Percentiles rank a stretch among this genome's conserved stretches.
Evolutionary conservation across 2,888 invertebrate species (phyloP).

Genomic region (Orchestes rusci): DNA sequence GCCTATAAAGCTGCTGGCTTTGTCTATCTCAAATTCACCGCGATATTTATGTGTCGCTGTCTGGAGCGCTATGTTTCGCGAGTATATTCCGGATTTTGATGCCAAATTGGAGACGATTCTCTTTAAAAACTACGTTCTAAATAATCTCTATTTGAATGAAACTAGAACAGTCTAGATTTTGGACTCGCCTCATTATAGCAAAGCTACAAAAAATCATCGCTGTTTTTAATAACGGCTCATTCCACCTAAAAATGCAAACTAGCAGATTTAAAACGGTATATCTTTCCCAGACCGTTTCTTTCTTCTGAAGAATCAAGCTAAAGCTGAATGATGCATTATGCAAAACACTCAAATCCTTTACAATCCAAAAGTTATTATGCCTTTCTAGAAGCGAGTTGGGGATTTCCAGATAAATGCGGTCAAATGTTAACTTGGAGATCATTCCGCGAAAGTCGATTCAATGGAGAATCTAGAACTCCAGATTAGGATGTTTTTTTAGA

Average conservation of each 20-base stretch:
- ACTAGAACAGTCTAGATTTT: too few relatives aligned
- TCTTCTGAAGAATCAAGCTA: constrained; percentile 12
- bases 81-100: constrained; percentile 42
- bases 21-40: constrained; percentile 17
- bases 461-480: constrained; percentile 33
- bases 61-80: constrained; percentile 36
- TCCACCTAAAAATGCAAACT: constrained; percentile 11
- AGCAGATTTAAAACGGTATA: constrained; percentile 6
- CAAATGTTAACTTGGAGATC: constrained; percentile 44
- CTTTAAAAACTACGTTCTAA: constrained; percentile 42
- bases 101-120: constrained; percentile 46
- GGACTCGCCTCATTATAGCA: too few relatives aligned
- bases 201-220: too few relatives aligned
- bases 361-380: constrained; percentile 19
- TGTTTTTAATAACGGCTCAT: too few relatives aligned
- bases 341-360: constrained; percentile 19
- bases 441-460: constrained; percentile 29
- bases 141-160: too few relatives aligned
- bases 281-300: constrained; percentile 9
- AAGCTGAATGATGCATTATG: constrained; percentile 19
- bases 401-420: constrained; percentile 31
- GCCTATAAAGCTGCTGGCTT: constrained; percentile 17
- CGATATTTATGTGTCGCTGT: constrained; percentile 35
- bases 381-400: constrained; percentile 20
- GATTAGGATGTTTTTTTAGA: constrained; percentile 39